Conservation (phyloP, 2,797 vertebrate species). For the Parauchenoglanis punctatus region DNA sequence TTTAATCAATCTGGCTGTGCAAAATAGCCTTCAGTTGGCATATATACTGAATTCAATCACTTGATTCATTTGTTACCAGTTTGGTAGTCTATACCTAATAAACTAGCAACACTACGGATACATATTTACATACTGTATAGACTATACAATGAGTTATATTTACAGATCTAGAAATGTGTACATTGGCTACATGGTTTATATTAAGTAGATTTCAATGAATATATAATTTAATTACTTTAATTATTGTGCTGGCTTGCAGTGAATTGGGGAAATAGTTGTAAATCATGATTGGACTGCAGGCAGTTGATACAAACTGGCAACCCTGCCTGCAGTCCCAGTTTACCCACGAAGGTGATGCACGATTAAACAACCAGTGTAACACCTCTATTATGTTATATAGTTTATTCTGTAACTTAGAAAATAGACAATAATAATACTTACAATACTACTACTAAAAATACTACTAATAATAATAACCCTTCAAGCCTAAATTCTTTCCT, state of each 20-base stretch:
- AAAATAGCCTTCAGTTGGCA: background rate
- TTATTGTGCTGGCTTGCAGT: constrained; percentile 3
- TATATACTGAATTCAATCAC: background rate
- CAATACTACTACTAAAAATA: background rate
- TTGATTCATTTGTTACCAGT: background rate
- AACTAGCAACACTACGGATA: background rate
- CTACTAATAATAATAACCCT: background rate
- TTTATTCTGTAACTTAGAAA: background rate
- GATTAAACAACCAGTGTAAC: background rate
- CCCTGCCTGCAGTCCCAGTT: background rate
- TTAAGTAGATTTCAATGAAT: background rate
- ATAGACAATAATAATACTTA: background rate
- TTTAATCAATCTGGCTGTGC: background rate
- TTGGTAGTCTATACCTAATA: background rate
- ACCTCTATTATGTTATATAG: background rate
- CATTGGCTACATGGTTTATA: background rate
- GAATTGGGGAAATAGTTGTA: background rate
- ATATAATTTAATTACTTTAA: background rate
- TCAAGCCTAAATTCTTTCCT: background rate
- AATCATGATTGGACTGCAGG: background rate
- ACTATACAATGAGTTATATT: background rate
- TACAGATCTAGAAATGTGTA: background rate
- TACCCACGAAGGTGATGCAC: background rate
- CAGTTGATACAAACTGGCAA: constrained; percentile 1
- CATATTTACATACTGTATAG: background rate